Conservation (phyloP, 2,888 invertebrate genomes). For the Drosophila rellima region DNA sequence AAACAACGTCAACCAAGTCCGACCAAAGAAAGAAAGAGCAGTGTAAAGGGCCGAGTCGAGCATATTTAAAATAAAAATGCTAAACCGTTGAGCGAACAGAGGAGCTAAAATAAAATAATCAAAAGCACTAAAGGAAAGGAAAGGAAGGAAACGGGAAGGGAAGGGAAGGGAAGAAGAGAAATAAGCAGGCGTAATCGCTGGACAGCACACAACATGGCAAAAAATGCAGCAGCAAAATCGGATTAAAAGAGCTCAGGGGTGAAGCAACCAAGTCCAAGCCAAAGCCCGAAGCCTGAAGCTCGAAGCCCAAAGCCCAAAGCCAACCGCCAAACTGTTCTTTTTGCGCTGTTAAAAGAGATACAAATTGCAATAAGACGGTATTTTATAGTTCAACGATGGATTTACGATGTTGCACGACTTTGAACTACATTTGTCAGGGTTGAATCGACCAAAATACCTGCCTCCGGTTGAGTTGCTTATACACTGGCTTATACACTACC, state of each 20-base stretch:
- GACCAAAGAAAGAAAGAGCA: slow-evolving; percentile 1
- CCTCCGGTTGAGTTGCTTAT: slow-evolving; percentile 24
- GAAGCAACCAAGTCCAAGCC: slow-evolving; percentile 42
- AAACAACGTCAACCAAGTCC: slow-evolving; percentile 10
- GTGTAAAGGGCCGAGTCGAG: slow-evolving; percentile 11
- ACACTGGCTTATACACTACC: slow-evolving; percentile 4
- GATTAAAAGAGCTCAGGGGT: slow-evolving; percentile 77
- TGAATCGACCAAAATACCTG: slow-evolving; percentile 35
- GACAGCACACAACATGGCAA: slow-evolving; percentile 57
- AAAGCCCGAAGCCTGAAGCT: neutral
- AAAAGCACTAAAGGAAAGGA: slow-evolving; percentile 46
- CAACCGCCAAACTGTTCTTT: slow-evolving; percentile 63
- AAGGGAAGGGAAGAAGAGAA: slow-evolving; percentile 27
- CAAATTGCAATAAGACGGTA: slow-evolving; percentile 79
- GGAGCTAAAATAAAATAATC: slow-evolving; percentile 66
- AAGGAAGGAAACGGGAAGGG: neutral
- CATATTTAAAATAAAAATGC: slow-evolving; percentile 68
- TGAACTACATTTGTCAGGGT: slow-evolving; percentile 75
- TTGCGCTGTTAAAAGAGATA: slow-evolving; percentile 62
- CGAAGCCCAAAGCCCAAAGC: slow-evolving; percentile 52
- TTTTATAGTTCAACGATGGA: slow-evolving; percentile 82
- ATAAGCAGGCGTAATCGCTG: slow-evolving; percentile 68
- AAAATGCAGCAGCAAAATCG: slow-evolving; percentile 73
- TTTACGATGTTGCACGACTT: slow-evolving; percentile 77
- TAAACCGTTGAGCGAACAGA: slow-evolving; percentile 40